Percentiles rank a stretch among this genome's conserved stretches.
Evolutionary conservation across 92 coral and sea anemone genomes (phyloP).

Genomic region (Actinostola sp.): DNA sequence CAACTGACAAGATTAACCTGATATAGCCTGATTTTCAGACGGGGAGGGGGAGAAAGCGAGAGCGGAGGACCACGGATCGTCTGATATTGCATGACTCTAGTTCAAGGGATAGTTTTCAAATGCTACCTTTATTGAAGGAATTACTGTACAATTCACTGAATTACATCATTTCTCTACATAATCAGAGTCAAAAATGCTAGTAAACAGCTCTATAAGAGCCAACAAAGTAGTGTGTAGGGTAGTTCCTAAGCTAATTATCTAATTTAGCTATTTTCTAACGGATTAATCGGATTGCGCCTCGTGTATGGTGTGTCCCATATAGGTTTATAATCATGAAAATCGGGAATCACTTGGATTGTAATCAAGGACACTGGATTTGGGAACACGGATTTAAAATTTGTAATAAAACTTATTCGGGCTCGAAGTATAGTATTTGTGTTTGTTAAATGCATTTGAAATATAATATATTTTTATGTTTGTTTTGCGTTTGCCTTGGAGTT

Average conservation of each 20-base stretch:
- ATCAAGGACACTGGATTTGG: slow-evolving; percentile 2
- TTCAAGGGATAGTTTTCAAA: slow-evolving; percentile 8
- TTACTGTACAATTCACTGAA: slow-evolving; percentile 17
- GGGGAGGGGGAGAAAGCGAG: neutral
- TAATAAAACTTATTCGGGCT: neutral
- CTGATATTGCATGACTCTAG: no score
- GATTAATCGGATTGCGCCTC: no score
- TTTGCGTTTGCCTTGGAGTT: neutral
- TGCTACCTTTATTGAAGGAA: slow-evolving; percentile 13
- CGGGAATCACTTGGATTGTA: neutral
- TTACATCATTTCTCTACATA: neutral
- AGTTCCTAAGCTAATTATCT: no score
- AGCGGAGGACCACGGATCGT: no score
- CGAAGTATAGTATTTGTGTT: neutral
- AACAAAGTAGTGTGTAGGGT: neutral
- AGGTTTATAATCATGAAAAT: neutral
- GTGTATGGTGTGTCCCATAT: no score
- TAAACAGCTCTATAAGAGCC: slow-evolving; percentile 30
- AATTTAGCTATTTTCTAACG: no score
- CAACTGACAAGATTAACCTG: no score
- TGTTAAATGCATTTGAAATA: neutral
- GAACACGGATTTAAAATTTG: neutral
- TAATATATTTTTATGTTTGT: neutral
- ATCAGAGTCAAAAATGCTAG: neutral
- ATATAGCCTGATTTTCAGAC: no score